phyloP scores from a whole-genome alignment of 2,797 vertebrate species.

The Anas flavirostris region DNA sequence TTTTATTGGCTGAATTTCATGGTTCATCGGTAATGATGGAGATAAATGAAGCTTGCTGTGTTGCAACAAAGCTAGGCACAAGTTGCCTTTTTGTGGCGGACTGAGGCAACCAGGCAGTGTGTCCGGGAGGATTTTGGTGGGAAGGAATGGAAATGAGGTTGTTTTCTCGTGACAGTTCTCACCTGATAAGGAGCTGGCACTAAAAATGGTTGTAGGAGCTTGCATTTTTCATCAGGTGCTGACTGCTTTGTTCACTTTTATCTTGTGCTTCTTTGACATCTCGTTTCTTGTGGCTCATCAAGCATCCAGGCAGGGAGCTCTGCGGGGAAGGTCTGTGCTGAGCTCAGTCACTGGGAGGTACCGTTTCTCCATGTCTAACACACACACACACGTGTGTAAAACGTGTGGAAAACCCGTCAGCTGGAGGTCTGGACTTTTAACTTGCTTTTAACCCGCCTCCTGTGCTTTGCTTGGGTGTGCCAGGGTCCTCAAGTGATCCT shows the following conservation, averaged over 20 bases:
- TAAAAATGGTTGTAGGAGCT: not conserved
- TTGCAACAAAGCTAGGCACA: not conserved
- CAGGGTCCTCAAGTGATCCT: not conserved
- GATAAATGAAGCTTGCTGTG: not conserved
- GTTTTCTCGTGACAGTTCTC: not conserved
- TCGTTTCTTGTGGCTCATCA: not conserved
- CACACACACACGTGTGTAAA: not conserved
- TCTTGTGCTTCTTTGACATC: not conserved
- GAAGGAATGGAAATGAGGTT: not conserved
- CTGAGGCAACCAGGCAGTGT: not conserved
- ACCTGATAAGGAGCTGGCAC: not conserved
- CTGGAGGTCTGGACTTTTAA: not conserved
- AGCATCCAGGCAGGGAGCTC: not conserved
- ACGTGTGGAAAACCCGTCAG: not conserved
- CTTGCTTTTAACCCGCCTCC: not conserved
- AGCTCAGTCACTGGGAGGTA: not conserved
- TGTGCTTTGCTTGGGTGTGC: not conserved
- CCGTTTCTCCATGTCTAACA: accelerated
- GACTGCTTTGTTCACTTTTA: not conserved
- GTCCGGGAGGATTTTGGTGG: not conserved
- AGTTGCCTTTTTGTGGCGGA: not conserved
- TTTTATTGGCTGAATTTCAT: constrained; percentile 20
- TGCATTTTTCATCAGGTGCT: constrained; percentile 2
- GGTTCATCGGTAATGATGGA: constrained; percentile 7
- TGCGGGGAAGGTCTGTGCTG: not conserved